Evolutionary conservation across 1,140 invertebrate genomes (phyloP), one percentile per base, ranked within the genome.

Genomic region (Aphaenogaster floridana): DNA sequence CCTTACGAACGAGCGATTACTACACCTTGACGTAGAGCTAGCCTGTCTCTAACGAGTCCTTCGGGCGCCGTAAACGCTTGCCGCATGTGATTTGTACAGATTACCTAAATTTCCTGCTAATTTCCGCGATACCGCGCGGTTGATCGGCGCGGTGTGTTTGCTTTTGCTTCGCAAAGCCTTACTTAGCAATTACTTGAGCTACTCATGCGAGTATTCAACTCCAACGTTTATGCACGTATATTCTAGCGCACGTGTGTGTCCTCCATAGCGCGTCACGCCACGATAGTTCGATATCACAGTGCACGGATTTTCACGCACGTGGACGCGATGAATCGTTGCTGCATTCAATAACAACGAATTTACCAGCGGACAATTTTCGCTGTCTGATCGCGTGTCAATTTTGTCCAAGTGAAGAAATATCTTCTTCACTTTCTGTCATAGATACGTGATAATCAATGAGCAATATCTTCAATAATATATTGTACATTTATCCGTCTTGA

Each of bases 171-270:
- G 71, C 50, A 39, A 63, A 80, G n/a, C n/a, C 45, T 86, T 50
- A 87, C 61, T 83, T 74, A 59, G 57, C 71, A 79, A 89, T 87
- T 90, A 85, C 36, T 78, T 81, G 72, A 90, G 64, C 50, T 84
- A 74, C 64, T 87, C 80, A 59, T 79, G 72, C 63, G 59, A 59
- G 77, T 87, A 79, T 84, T 79, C 84, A 64, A 79, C 64, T 76
- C 48, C 63, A 74, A 79, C 78, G 81, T 90, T 61, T 71, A 76
- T 87, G 63, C 71, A 78, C 71, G 50, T 63, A 28, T 39, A 48
- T 61, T 28, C n/a, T 28, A 42, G 50, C 21, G 9, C 74, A 59
- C 54, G n/a, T 77, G 4, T 54, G 80, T 74, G 34, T 76, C n/a
- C 39, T 52, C 15, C 39, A 57, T n/a, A 61, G 39, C 74, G 59